A percentile compares a stretch with the other conserved stretches of the same genome.
phyloP scores from a whole-genome alignment of 1,140 invertebrate species.

The Ylistrum balloti region DNA sequence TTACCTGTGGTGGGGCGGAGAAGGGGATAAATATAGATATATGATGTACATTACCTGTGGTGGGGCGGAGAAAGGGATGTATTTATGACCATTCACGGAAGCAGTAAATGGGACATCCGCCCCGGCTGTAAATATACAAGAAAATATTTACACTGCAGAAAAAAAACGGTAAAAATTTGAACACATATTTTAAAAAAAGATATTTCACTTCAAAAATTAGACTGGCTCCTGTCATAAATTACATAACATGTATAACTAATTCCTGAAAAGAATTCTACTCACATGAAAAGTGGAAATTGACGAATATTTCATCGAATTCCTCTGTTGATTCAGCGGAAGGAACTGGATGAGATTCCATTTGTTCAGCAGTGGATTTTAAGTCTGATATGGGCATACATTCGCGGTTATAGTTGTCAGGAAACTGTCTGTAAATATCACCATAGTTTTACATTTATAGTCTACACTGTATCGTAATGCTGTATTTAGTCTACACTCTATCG shows the following conservation, averaged over 20 bases:
- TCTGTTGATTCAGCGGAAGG: background rate
- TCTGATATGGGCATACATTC: constrained; percentile 51
- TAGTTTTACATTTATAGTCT: background rate
- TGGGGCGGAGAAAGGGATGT: background rate
- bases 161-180: no score
- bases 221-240: no score
- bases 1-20: no score
- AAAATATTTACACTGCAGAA: no score
- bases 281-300: constrained; percentile 42
- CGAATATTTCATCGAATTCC: constrained; percentile 22
- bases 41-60: background rate
- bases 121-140: background rate
- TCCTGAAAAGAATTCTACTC: background rate
- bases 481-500: no score
- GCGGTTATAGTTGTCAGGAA: constrained; percentile 42
- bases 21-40: no score
- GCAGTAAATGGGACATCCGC: background rate
- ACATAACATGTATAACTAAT: no score
- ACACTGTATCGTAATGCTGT: no score
- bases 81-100: background rate
- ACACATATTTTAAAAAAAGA: no score
- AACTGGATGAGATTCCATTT: background rate
- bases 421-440: constrained; percentile 35
- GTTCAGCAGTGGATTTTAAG: constrained; percentile 41
- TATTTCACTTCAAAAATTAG: no score